A percentile compares a stretch with the other conserved stretches of the same genome.
Conservation (phyloP, 2,113 vertebrate species). For the Python bivittatus region DNA sequence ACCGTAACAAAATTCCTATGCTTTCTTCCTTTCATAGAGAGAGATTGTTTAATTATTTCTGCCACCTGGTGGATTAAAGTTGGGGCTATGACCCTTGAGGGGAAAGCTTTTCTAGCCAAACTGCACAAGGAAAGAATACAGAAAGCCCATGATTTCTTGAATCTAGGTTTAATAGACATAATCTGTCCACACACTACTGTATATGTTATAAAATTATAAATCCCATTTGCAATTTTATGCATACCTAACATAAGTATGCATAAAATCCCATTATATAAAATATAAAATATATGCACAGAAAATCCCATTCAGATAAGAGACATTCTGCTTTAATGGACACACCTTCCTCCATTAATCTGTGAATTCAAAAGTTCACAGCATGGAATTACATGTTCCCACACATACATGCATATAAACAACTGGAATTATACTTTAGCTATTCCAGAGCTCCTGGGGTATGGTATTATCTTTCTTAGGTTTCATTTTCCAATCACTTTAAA, state of each 20-base stretch:
- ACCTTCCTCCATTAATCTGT: neutral
- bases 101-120: neutral
- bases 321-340: neutral
- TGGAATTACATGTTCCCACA: neutral
- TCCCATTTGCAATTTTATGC: neutral
- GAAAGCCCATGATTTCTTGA: neutral
- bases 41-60: slow-evolving; percentile 3
- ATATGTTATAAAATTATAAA: neutral
- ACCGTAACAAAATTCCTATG: neutral
- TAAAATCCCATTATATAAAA: neutral
- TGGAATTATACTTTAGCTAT: fast-evolving
- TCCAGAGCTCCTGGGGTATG: fast-evolving
- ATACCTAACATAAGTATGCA: neutral
- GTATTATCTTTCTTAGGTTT: slow-evolving; percentile 16
- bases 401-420: neutral
- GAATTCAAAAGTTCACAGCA: neutral
- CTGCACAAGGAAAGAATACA: neutral
- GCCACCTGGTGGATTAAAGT: slow-evolving; percentile 17
- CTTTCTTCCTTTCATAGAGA: neutral
- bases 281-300: neutral
- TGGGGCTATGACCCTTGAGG: neutral
- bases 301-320: neutral
- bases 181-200: neutral
- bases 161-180: neutral
- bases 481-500: neutral